Evolutionary conservation across 2,797 vertebrate species (phyloP).

Genomic region (Pelobates cultripes): DNA sequence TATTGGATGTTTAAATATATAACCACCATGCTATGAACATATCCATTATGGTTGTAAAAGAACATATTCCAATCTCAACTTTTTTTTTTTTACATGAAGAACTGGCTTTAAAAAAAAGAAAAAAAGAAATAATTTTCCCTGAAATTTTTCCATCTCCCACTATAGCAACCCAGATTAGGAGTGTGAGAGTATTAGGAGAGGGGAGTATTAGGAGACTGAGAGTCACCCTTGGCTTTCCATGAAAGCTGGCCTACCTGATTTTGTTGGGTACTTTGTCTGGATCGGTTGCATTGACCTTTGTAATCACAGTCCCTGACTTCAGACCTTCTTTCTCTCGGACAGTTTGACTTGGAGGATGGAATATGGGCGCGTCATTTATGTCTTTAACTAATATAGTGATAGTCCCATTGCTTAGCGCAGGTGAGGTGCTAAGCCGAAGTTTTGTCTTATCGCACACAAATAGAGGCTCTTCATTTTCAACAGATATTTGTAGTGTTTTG

Average conservation of each 20-base stretch:
- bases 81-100: too few species aligned
- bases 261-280: conserved; percentile 58
- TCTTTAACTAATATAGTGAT: conserved; percentile 68
- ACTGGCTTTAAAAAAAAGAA: too few species aligned
- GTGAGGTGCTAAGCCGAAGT: rapidly evolving
- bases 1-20: too few species aligned
- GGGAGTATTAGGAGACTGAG: too few species aligned
- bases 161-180: too few species aligned
- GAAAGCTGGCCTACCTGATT: conserved; percentile 66
- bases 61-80: too few species aligned
- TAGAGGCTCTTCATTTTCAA: conserved; percentile 73
- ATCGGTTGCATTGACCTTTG: conserved; percentile 67
- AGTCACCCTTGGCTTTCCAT: too few species aligned
- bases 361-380: conserved; percentile 72
- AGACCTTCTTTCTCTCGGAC: conserved; percentile 72
- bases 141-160: too few species aligned
- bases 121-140: too few species aligned
- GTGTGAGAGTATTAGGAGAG: too few species aligned
- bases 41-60: too few species aligned
- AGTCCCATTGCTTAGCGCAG: not conserved
- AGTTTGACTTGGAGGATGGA: conserved; percentile 30
- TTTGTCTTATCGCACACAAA: conserved; percentile 61
- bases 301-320: conserved; percentile 68
- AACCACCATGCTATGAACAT: too few species aligned
- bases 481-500: conserved; percentile 63